Evolutionary conservation across 1,140 invertebrate genomes (phyloP).

Genomic region (Xylocopa sonorina): DNA sequence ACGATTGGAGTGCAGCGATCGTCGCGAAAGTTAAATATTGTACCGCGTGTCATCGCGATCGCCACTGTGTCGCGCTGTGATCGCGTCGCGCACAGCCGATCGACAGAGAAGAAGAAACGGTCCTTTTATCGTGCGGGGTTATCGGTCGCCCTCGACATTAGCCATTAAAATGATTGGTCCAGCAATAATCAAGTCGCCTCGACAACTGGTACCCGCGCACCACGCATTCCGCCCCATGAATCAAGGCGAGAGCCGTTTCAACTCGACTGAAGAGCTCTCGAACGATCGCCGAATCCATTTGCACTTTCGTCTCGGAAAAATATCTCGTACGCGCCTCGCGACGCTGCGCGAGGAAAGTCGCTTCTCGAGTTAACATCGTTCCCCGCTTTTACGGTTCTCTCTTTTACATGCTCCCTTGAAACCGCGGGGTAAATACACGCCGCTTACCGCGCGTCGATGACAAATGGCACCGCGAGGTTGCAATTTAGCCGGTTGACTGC

Average conservation of each 20-base stretch:
- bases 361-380: no score
- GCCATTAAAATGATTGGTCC: constrained; percentile 66
- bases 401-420: no score
- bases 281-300: background rate
- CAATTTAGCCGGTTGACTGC: no score
- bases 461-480: no score
- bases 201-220: constrained; percentile 42
- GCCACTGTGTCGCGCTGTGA: constrained; percentile 20
- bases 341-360: no score
- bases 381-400: no score
- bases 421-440: no score
- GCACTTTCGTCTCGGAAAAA: background rate
- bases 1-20: background rate
- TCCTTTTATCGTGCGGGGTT: constrained; percentile 66
- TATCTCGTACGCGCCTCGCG: background rate
- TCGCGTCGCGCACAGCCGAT: constrained; percentile 25
- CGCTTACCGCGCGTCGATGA: no score
- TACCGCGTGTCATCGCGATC: no score
- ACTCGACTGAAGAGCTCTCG: constrained; percentile 33
- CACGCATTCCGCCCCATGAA: constrained; percentile 59
- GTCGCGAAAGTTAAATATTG: constrained; percentile 17
- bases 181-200: constrained; percentile 62
- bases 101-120: constrained; percentile 46
- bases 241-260: constrained; percentile 51
- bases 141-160: constrained; percentile 71